Base-by-base conservation (phyloP, 2,113 vertebrate genomes). In the Heterochromis multidens region DNA sequence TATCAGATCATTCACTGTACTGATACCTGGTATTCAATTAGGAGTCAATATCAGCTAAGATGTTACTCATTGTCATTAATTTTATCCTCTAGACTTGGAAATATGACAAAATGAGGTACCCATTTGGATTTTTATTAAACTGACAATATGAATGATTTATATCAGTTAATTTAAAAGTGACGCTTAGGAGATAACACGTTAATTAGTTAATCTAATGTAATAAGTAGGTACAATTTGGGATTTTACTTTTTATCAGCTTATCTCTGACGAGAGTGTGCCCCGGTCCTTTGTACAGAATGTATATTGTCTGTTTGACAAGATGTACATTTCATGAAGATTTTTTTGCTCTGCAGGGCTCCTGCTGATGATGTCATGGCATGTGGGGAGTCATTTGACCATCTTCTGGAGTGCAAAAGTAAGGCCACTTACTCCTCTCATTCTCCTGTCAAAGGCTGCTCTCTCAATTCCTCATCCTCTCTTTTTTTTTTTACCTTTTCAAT, bases 401-500 rank as follows among this genome's bases (percentile, higher is more conserved):
- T 93, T 35, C 81, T 90, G 78, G 79, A 90, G 88, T 89, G 88
- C 81, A 90, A 93, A 92, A 92, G 93, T 94, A 86, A 92, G 85
- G 5, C 7, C 8, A 14, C 23, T 29, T 13, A 33, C 11, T 77
- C 21, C 58, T 21, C 76, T 90, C 59, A 13, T 19, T 63, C 59
- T 70, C n/a, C 12, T 54, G 23, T 72, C 31, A 63, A 79, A 87
- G 4, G 25, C 63, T 9, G 8, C 57, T 43, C 61, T 56, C 46
- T 85, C 67, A 29, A 16, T 62, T 33, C 54, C 79, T 61, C 7
- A 3, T 61, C 46, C 29, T 80, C 19, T 46, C n/a, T 52, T 74
- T 54, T 74, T 19, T 74, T 49, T 72, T 7, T 17, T 37, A 31
- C 81, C 52, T 60, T 49, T 0, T 4, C 79, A n/a, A 5, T 61